Percentiles rank a stretch among this genome's conserved stretches.
phyloP scores from a whole-genome alignment of 2,113 vertebrate species.

The Corythornis madagascariensis region DNA sequence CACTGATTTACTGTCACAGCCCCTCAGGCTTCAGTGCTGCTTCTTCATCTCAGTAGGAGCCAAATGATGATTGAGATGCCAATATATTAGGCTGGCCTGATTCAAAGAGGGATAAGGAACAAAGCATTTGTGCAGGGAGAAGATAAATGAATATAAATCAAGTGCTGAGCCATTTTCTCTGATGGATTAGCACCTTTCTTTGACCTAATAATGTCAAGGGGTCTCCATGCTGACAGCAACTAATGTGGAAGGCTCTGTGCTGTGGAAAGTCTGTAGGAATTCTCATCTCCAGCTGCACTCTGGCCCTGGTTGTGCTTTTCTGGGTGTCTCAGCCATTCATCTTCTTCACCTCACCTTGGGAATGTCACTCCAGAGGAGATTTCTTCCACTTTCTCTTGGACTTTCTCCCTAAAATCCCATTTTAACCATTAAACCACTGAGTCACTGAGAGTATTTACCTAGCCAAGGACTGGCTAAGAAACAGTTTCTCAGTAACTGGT shows the following conservation, averaged over 20 bases:
- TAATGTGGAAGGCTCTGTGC: neutral
- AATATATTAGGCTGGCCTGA: constrained; percentile 53
- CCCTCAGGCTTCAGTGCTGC: constrained; percentile 33
- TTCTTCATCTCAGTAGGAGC: constrained; percentile 63
- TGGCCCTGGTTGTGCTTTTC: neutral
- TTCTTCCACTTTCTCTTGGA: neutral
- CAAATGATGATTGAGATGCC: constrained; percentile 72
- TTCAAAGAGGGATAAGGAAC: constrained; percentile 56
- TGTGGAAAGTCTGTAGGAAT: neutral
- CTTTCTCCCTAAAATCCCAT: neutral
- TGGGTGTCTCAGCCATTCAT: neutral
- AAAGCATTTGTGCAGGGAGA: constrained; percentile 48
- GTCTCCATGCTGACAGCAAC: constrained; percentile 52
- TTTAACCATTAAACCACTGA: neutral
- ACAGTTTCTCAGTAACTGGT: neutral
- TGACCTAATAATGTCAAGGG: constrained; percentile 49
- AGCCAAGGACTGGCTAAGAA: neutral
- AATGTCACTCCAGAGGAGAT: neutral
- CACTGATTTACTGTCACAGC: constrained; percentile 40
- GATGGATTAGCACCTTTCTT: constrained; percentile 63
- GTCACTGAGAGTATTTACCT: neutral
- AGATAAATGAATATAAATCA: constrained; percentile 42
- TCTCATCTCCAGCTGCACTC: neutral
- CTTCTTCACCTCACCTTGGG: neutral
- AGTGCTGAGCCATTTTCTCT: constrained; percentile 30